Percentiles rank a stretch among this genome's conserved stretches.
These are phyloP conservation scores for Enteromius mattozi DNA, from an alignment of 2,797 vertebrate species.

Conservation along the genomic window DNA sequence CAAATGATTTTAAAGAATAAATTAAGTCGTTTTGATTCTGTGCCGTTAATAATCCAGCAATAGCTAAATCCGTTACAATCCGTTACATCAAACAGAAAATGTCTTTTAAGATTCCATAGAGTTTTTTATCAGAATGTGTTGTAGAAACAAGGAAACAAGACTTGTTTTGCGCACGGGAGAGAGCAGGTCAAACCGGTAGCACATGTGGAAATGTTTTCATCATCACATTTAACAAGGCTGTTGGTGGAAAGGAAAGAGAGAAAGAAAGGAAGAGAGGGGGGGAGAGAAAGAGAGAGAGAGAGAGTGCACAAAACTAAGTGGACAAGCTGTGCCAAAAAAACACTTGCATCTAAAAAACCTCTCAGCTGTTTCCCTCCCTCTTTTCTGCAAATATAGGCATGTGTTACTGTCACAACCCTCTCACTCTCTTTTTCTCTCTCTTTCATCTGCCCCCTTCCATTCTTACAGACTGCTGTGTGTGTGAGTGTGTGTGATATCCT, in stretches of 20 bases:
- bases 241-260: slow-evolving; percentile 42
- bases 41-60: background rate
- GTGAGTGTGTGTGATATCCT: slow-evolving; percentile 8
- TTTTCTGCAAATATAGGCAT: slow-evolving; percentile 44
- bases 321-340: slow-evolving; percentile 51
- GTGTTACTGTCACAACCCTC: slow-evolving; percentile 10
- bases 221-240: slow-evolving; percentile 61
- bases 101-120: background rate
- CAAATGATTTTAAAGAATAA: background rate
- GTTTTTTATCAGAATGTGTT: slow-evolving; percentile 30
- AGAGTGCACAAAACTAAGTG: slow-evolving; percentile 13
- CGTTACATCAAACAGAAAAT: background rate
- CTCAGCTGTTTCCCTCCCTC: slow-evolving; percentile 61
- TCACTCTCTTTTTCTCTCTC: slow-evolving; percentile 4
- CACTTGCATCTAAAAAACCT: slow-evolving; percentile 43
- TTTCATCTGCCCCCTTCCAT: slow-evolving; percentile 37
- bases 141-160: background rate
- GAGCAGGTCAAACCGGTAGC: slow-evolving; percentile 59
- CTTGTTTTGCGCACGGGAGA: slow-evolving; percentile 12
- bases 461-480: slow-evolving; percentile 7
- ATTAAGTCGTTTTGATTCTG: background rate
- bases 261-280: background rate
- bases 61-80: background rate
- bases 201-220: slow-evolving; percentile 64
- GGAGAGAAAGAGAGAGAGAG: background rate